phyloP scores from a whole-genome alignment of 2,888 invertebrate genomes.

The Stomorhina lunata region DNA sequence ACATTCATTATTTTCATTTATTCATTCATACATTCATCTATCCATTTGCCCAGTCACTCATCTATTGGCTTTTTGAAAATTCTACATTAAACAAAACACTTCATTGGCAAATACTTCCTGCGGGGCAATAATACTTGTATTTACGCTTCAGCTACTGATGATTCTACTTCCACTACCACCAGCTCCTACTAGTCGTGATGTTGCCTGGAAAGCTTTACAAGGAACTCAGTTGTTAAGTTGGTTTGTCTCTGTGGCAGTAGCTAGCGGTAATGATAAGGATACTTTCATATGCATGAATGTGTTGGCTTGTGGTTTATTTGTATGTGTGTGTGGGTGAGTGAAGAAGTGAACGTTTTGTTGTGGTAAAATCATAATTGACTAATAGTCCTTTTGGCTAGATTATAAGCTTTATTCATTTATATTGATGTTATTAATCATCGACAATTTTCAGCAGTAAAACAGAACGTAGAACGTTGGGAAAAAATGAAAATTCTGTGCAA shows the following conservation, averaged over 20 bases:
- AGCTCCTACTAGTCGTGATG: neutral
- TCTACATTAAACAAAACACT: neutral
- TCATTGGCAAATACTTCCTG: conserved; percentile 35
- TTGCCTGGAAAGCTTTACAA: neutral
- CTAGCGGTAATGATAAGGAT: neutral
- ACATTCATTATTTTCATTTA: neutral
- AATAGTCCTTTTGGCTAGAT: conserved; percentile 60
- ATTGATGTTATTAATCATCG: conserved; percentile 59
- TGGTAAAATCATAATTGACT: conserved; percentile 56
- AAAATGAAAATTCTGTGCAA: neutral
- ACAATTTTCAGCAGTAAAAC: neutral
- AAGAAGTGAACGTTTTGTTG: neutral
- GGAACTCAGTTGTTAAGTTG: neutral
- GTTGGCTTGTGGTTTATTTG: too few species aligned
- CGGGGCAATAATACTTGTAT: neutral
- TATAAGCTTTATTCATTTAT: conserved; percentile 51
- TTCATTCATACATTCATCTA: conserved; percentile 5
- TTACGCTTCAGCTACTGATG: neutral
- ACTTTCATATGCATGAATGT: neutral
- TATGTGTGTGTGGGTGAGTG: neutral
- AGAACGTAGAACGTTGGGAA: neutral
- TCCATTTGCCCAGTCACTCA: neutral
- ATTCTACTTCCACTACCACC: neutral
- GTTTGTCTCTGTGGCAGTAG: conserved; percentile 12
- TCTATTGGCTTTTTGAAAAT: neutral